These are phyloP conservation scores for Odontothrips loti DNA, from an alignment of 2,888 invertebrate species.

Conservation along the genomic window DNA sequence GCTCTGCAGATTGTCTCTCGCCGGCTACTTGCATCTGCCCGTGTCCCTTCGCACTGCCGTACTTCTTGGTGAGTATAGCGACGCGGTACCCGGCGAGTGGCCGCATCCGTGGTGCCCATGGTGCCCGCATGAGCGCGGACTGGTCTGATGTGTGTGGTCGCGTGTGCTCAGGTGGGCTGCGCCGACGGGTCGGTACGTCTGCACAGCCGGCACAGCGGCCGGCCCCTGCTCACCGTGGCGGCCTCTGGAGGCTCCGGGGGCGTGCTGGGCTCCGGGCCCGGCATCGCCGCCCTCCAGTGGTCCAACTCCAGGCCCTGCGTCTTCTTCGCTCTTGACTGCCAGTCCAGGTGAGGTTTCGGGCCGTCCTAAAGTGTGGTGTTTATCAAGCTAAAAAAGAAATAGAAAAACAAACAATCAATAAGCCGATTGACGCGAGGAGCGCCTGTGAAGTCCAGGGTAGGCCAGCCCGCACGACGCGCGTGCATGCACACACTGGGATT, in stretches of 20 bases:
- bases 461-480: no score
- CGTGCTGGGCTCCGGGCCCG: constrained; percentile 35
- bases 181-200: constrained; percentile 52
- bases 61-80: constrained; percentile 48
- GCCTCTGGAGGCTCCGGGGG: constrained; percentile 36
- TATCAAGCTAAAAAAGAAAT: no score
- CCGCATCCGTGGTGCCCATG: no score
- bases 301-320: constrained; percentile 52
- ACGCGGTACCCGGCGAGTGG: no score
- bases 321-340: constrained; percentile 50
- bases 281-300: constrained; percentile 51
- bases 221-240: constrained; percentile 45
- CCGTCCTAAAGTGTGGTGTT: no score
- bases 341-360: constrained; percentile 43
- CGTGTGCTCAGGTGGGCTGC: constrained; percentile 48
- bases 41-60: constrained; percentile 50
- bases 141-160: no score
- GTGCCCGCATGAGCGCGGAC: no score
- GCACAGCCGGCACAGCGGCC: constrained; percentile 48
- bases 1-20: constrained; percentile 32
- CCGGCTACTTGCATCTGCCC: constrained; percentile 49
- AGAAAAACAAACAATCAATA: no score
- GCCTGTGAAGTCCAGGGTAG: no score
- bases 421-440: no score
- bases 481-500: no score